phyloP scores from a whole-genome alignment of 2,888 invertebrate species.

The Hyposoter didymator region DNA sequence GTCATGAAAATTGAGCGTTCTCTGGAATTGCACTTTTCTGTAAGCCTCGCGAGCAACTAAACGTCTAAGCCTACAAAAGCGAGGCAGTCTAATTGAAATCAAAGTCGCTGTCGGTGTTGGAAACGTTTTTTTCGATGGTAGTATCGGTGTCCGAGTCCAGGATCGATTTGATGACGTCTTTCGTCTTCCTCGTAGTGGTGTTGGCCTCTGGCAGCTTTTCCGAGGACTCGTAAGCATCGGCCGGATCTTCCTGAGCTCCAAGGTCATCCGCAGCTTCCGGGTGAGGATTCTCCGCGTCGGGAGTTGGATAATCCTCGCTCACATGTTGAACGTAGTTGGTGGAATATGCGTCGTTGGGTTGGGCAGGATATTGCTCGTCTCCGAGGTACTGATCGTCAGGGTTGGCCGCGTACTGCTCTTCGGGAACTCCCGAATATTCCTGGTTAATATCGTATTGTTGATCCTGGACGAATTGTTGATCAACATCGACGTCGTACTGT shows the following conservation, averaged over 20 bases:
- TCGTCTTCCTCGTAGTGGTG: slow-evolving; percentile 72
- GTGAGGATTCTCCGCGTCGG: slow-evolving; percentile 53
- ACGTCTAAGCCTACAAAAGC: neutral
- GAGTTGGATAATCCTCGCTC: slow-evolving; percentile 62
- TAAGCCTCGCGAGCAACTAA: slow-evolving; percentile 35
- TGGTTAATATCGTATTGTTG: slow-evolving; percentile 35
- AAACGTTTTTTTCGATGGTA: slow-evolving; percentile 80
- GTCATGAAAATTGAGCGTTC: neutral
- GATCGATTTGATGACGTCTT: slow-evolving; percentile 77
- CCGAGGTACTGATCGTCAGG: slow-evolving; percentile 45
- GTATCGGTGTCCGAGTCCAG: slow-evolving; percentile 82
- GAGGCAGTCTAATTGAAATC: slow-evolving; percentile 78
- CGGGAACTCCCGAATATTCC: slow-evolving; percentile 5
- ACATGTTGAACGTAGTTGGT: slow-evolving; percentile 40
- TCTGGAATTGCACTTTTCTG: slow-evolving; percentile 11
- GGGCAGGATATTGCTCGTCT: slow-evolving; percentile 31
- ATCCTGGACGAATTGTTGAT: slow-evolving; percentile 16
- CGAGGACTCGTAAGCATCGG: neutral
- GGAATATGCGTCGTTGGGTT: slow-evolving; percentile 56
- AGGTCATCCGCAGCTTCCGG: slow-evolving; percentile 68
- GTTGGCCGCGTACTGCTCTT: slow-evolving; percentile 33
- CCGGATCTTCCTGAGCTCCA: slow-evolving; percentile 7
- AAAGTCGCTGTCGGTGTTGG: slow-evolving; percentile 82
- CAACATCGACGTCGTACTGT: slow-evolving; percentile 43
- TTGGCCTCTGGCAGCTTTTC: slow-evolving; percentile 51